Percentiles rank a stretch among this genome's conserved stretches.
Conservation (phyloP, 2,113 vertebrate species). For the Pitta sordida region DNA sequence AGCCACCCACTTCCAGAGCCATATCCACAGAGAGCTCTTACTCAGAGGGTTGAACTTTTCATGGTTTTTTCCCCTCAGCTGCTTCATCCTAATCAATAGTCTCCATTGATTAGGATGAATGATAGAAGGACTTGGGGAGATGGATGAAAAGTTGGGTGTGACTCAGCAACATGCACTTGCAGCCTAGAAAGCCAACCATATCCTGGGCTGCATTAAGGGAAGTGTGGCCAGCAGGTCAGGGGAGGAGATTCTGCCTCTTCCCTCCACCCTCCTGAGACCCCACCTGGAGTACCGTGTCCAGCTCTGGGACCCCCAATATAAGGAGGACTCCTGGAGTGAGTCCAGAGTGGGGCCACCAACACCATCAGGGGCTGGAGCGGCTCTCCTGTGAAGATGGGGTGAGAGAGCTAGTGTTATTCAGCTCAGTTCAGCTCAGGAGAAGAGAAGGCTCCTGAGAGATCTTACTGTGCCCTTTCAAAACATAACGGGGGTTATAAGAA, state of each 20-base stretch:
- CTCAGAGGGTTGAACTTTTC: neutral
- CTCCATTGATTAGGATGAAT: neutral
- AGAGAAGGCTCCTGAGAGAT: neutral
- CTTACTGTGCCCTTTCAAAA: neutral
- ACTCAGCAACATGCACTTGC: neutral
- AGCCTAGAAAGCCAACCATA: neutral
- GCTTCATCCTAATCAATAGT: neutral
- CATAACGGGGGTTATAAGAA: neutral
- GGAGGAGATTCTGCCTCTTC: neutral
- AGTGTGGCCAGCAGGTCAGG: fast-evolving
- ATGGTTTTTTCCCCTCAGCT: neutral
- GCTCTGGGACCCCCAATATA: neutral
- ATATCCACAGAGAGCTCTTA: neutral
- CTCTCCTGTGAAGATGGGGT: neutral
- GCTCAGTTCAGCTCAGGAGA: neutral
- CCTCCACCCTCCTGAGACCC: neutral
- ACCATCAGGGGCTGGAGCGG: neutral
- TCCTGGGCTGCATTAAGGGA: neutral
- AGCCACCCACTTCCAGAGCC: neutral
- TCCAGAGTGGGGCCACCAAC: neutral
- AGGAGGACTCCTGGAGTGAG: fast-evolving
- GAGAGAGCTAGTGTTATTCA: neutral
- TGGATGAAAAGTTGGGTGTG: neutral
- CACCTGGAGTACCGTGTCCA: neutral
- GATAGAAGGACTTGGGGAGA: neutral